Base-by-base conservation (phyloP, 2,113 vertebrate genomes). In the Acinonyx jubatus region DNA sequence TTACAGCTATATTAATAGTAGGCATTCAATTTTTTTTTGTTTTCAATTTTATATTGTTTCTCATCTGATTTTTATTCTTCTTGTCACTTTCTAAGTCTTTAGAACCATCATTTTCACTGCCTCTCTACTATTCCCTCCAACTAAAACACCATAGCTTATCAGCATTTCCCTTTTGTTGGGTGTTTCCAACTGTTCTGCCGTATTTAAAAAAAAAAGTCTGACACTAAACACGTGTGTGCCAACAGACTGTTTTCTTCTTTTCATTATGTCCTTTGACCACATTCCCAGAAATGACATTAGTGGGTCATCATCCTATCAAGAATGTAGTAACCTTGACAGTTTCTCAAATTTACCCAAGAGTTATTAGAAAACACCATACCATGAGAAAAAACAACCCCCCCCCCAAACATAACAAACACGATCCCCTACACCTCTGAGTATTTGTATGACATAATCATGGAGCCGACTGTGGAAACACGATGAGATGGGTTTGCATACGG, bases 291-390 rank as follows among this genome's bases (percentile, higher is more conserved):
- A 78, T 61, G 50, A 19, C 78, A 81, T 78, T 85, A 50, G 48
- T 71, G 21, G 41, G 48, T 41, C 76, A 61, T 38, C 36, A 89
- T 61, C 66, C 36, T 50, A 36, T 50, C 74, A 84, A 90, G 19
- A 96, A 95, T 81, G 31, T 19, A 71, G 69, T 23, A 52, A 87
- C 78, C 92, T 31, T 82, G 38, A 89, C 18, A 79, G 52, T 65
- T 95, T 86, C 89, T 95, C 63, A 69, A 65, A 84, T 96, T 96
- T 84, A 93, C 57, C 36, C 1, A 61, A 36, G 78, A 61, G 31
- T 57, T 95, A 85, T 88, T 55, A 69, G 65, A 74, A 91, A 81
- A 88, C 19, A 78, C 15, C 25, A 83, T 31, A 50, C 27, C n/a
- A 36, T 14, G 2, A 76, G 41, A 61, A 61, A n/a, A 45, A 82